Base-by-base conservation (phyloP, 2,888 invertebrate genomes). In the Drosophila quasianomalipes region DNA sequence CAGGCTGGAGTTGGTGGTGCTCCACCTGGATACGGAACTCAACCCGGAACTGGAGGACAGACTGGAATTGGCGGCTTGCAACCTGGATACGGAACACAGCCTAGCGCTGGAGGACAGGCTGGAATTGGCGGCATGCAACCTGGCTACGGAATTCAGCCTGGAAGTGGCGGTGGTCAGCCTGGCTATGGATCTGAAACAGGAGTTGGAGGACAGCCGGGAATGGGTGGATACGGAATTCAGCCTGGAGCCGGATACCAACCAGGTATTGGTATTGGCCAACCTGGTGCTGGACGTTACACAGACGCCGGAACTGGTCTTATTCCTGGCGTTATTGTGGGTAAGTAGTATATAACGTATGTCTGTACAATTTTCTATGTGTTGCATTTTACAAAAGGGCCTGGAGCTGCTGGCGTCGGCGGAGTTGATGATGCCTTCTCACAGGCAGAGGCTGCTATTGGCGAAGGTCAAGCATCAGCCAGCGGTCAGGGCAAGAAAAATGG, bases 401-500 rank as follows among this genome's bases (percentile, higher is more conserved):
- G 77, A 57, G 65, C 67, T 19, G 35, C 65, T 44, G 83, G 79
- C 14, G 60, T 41, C 44, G 73, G 74, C 10, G 91, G 86, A 10
- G 93, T 91, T n/a, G 96, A 96, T 82, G 96, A 95, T 70, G 95
- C 96, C 31, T 96, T 96, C 92, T 97, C 97, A 1, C 96, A 96
- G 93, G 97, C 96, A 4, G 95, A 93, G 70, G 92, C 93, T 1
- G 86, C 93, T 0, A 92, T 94, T 47, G 93, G 92, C 39, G 96
- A 96, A 70, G 97, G 97, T 0, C 95, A 96, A 82, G 97, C 97
- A 1, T 95, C 95, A 74, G 97, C 97, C 4, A 95, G 96, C 64
- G 96, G 97, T 19, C 96, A 96, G 93, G 97, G 97, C 19, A 95
- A 95, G 79, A 96, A 95, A 86, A 95, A 95, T 35, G 96, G 96